Evolutionary conservation across 1,140 invertebrate genomes (phyloP).

Genomic region (Tenebrio molitor): DNA sequence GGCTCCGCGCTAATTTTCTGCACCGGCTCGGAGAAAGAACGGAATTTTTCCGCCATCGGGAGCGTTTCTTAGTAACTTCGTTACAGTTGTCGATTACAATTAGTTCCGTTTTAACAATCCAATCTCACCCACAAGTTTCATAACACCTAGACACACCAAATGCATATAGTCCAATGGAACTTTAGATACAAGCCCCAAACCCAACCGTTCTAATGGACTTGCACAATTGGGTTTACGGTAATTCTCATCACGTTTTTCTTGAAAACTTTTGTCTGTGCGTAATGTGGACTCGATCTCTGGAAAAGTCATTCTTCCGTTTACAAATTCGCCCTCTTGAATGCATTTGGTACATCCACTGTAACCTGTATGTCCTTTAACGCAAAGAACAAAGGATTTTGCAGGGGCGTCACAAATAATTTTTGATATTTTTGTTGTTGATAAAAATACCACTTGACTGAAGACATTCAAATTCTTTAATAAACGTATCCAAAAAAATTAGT

Average conservation of each 20-base stretch:
- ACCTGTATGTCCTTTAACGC: constrained; percentile 42
- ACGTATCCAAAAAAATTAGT: constrained; percentile 18
- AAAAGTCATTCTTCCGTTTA: constrained; percentile 19
- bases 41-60: no score
- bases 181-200: no score
- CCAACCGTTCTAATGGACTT: no score
- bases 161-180: no score
- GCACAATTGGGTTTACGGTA: no score
- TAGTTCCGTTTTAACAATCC: no score
- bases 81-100: no score
- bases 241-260: constrained; percentile 12
- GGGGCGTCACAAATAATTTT: constrained; percentile 49
- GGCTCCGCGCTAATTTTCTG: no score
- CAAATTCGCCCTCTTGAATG: constrained; percentile 42
- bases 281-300: constrained; percentile 1
- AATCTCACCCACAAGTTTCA: no score
- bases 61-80: no score
- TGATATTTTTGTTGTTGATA: constrained; percentile 18
- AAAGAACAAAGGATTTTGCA: constrained; percentile 43
- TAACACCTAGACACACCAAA: no score
- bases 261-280: constrained; percentile 33
- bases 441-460: neutral
- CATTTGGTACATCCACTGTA: constrained; percentile 46
- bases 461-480: constrained; percentile 3
- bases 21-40: no score